phyloP scores from a whole-genome alignment of 2,113 vertebrate species.

The human region GRCh38 chr6:158516001-158516500 shows the following conservation, averaged over 20 bases:
- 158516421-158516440: no score
- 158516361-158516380: no score
- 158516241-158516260: no score
- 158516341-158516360: no score
- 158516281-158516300: no score
- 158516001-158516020: constrained; percentile 94
- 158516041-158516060: constrained; percentile 82
- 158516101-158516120: constrained; percentile 91
- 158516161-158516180: constrained; percentile 86
- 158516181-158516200: constrained; percentile 91
- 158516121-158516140: constrained; percentile 90
- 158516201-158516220: constrained; percentile 86
- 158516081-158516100: constrained; percentile 87
- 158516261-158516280: no score
- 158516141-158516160: constrained; percentile 90
- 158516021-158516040: constrained; percentile 82
- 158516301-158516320: no score
- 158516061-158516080: constrained; percentile 83
- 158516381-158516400: no score
- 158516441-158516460: no score
- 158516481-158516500: neutral
- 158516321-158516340: no score
- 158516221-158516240: no score
- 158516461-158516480: neutral
- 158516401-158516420: no score